Evolutionary conservation across 2,888 invertebrate species (phyloP).

Genomic region (Tenthredo amoena): DNA sequence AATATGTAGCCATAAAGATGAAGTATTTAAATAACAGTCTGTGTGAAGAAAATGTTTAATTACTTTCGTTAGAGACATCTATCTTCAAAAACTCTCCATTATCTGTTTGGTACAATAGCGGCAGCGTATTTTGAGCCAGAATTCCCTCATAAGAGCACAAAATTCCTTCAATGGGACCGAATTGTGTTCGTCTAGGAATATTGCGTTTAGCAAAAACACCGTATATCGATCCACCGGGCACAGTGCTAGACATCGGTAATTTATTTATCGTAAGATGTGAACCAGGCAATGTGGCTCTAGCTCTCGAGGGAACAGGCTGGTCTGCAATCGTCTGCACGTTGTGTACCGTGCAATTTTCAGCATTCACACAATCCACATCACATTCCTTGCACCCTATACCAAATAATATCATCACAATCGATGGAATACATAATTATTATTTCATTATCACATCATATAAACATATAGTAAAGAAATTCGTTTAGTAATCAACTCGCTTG

Average conservation of each 20-base stretch:
- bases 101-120: conserved; percentile 79
- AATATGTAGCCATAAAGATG: conserved; percentile 18
- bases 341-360: conserved; percentile 72
- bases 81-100: conserved; percentile 79
- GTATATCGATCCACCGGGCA: conserved; percentile 72
- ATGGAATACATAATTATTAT: not conserved
- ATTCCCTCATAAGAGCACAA: conserved; percentile 76
- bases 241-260: conserved; percentile 67
- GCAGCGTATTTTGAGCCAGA: conserved; percentile 71
- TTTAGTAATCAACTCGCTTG: too few relatives aligned
- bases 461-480: too few relatives aligned
- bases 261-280: conserved; percentile 82
- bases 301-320: conserved; percentile 86
- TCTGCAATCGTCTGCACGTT: conserved; percentile 81
- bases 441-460: not conserved
- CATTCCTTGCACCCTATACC: conserved; percentile 77
- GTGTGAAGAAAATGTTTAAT: conserved; percentile 63
- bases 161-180: conserved; percentile 90
- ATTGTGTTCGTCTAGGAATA: conserved; percentile 86
- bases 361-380: conserved; percentile 71
- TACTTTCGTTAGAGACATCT: conserved; percentile 84
- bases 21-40: conserved; percentile 57
- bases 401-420: conserved; percentile 23
- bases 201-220: conserved; percentile 86
- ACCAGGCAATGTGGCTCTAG: conserved; percentile 88